These are phyloP conservation scores for Diphyllodes magnificus DNA, from an alignment of 2,113 vertebrate species.

Conservation along the genomic window DNA sequence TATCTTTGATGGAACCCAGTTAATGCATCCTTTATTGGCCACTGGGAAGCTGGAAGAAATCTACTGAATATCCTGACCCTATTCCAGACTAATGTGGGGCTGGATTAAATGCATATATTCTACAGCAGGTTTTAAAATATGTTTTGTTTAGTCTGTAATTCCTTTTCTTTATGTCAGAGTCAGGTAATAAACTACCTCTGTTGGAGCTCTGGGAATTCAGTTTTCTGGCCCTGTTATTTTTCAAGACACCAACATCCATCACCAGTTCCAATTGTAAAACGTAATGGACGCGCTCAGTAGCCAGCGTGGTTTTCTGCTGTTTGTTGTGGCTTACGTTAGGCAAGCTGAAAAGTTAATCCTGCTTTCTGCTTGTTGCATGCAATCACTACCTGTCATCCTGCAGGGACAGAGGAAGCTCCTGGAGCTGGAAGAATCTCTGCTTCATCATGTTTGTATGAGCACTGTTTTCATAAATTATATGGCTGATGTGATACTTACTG, in stretches of 20 bases:
- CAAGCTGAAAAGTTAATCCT: slow-evolving; percentile 22
- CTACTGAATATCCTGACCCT: not conserved
- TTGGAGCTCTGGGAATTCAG: not conserved
- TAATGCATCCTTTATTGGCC: not conserved
- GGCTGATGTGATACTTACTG: not conserved
- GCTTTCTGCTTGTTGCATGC: not conserved
- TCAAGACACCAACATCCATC: not conserved
- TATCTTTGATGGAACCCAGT: not conserved
- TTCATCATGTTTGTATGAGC: not conserved
- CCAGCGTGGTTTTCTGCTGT: not conserved
- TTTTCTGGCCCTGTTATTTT: slow-evolving; percentile 10
- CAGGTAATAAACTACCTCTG: not conserved
- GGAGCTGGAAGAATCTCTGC: not conserved
- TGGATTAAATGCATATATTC: not conserved
- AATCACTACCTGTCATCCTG: not conserved
- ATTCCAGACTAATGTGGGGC: not conserved
- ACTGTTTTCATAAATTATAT: not conserved
- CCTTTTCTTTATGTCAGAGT: not conserved
- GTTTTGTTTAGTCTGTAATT: not conserved
- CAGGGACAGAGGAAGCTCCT: not conserved
- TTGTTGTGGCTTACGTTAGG: not conserved
- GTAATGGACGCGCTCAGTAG: not conserved
- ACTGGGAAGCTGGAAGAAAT: not conserved
- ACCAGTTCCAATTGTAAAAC: not conserved
- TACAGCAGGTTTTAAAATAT: not conserved